Evolutionary conservation across 2,888 invertebrate species (phyloP).

Genomic region (Mamestra brassicae): DNA sequence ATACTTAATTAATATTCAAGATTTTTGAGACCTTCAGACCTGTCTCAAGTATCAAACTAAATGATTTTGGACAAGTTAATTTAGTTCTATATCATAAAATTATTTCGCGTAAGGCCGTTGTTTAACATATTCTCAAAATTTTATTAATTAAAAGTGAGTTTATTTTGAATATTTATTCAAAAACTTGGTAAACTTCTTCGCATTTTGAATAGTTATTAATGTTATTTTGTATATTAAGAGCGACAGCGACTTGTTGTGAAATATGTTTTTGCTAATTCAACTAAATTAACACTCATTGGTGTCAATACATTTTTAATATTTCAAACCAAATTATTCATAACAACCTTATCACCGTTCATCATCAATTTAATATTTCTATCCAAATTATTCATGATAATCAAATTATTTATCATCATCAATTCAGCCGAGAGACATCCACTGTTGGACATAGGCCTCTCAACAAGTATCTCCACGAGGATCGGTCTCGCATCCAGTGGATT

Average conservation of each 20-base stretch:
- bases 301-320: neutral
- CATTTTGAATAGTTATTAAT: slow-evolving; percentile 36
- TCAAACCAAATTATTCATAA: neutral
- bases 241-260: neutral
- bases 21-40: neutral
- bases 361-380: neutral
- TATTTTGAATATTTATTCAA: slow-evolving; percentile 44
- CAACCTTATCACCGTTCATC: too few species aligned
- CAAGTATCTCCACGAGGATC: too few species aligned
- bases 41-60: neutral
- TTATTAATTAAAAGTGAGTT: slow-evolving; percentile 50
- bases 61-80: slow-evolving; percentile 5
- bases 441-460: too few species aligned
- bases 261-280: neutral
- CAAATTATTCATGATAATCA: neutral
- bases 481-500: too few species aligned
- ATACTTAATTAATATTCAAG: neutral
- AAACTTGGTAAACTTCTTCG: slow-evolving; percentile 32
- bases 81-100: slow-evolving; percentile 3
- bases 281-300: neutral
- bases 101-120: slow-evolving; percentile 17
- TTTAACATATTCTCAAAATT: slow-evolving; percentile 43
- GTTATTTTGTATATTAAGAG: slow-evolving; percentile 11
- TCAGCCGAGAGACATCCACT: too few species aligned
- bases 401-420: too few species aligned